A percentile compares a stretch with the other conserved stretches of the same genome.
phyloP scores from a whole-genome alignment of 2,888 invertebrate species.

The Osmoderma eremita region DNA sequence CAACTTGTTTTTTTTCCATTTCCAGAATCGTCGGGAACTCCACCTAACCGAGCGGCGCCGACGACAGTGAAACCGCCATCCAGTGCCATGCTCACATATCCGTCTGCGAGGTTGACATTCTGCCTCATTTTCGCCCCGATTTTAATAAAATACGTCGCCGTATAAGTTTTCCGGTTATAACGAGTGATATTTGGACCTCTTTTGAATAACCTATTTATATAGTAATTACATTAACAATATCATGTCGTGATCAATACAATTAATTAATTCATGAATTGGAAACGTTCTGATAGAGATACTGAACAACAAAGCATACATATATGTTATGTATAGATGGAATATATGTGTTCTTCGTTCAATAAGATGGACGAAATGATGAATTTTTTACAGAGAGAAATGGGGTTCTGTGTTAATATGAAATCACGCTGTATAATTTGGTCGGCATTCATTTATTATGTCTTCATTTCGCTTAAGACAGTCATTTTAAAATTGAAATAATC shows the following conservation, averaged over 20 bases:
- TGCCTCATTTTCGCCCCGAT: slow-evolving; percentile 5
- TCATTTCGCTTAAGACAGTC: background rate
- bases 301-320: slow-evolving; percentile 11
- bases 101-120: slow-evolving; percentile 19
- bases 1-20: slow-evolving; percentile 1
- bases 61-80: slow-evolving; percentile 20
- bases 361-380: background rate
- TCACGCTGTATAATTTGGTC: slow-evolving; percentile 13
- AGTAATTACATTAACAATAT: slow-evolving; percentile 20
- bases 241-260: slow-evolving; percentile 33
- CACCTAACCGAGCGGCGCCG: slow-evolving; percentile 4
- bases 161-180: slow-evolving; percentile 21
- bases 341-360: background rate
- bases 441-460: background rate
- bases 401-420: background rate
- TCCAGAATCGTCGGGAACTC: slow-evolving; percentile 14
- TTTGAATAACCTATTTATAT: slow-evolving; percentile 40
- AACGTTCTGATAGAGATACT: slow-evolving; percentile 7
- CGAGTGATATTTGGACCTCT: slow-evolving; percentile 38
- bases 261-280: no score
- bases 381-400: no score
- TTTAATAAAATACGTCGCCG: slow-evolving; percentile 28
- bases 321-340: background rate
- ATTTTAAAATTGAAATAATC: no score
- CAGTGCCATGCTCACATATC: slow-evolving; percentile 30